Evolutionary conservation across 1,140 invertebrate genomes (phyloP).

Genomic region (Pseudachorutes palmiensis): DNA sequence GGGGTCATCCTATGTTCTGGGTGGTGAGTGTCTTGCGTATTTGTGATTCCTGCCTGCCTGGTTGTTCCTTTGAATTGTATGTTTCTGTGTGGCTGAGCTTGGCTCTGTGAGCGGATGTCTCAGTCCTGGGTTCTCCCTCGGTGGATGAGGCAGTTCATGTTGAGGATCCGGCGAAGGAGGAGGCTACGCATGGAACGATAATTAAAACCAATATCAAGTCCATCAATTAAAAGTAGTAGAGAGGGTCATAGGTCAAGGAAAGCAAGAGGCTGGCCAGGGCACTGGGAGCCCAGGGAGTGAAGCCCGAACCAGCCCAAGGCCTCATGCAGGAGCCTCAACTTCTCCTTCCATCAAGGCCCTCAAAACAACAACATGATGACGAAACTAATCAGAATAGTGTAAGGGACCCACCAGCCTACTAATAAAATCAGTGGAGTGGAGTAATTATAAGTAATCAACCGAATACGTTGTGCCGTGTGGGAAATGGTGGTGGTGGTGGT

Average conservation of each 20-base stretch:
- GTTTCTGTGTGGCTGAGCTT: conserved; percentile 4
- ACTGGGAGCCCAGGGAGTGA: conserved; percentile 22
- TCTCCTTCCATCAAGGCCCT: background rate
- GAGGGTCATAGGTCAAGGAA: too few relatives aligned
- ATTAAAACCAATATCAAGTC: background rate
- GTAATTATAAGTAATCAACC: too few relatives aligned
- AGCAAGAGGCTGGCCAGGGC: background rate
- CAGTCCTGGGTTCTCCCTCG: conserved; percentile 2
- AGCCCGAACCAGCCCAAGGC: conserved; percentile 16
- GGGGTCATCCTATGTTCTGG: too few relatives aligned
- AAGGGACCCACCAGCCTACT: background rate
- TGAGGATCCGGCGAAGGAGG: conserved; percentile 25
- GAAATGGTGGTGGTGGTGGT: too few relatives aligned
- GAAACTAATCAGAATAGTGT: background rate
- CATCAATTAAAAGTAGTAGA: too few relatives aligned
- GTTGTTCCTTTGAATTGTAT: too few relatives aligned
- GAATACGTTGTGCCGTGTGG: too few relatives aligned
- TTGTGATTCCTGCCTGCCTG: too few relatives aligned
- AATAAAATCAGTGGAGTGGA: too few relatives aligned
- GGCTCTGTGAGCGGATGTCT: conserved; percentile 7
- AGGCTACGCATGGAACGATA: conserved; percentile 6
- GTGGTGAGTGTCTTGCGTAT: too few relatives aligned
- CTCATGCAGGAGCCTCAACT: conserved; percentile 28
- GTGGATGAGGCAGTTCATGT: conserved; percentile 27
- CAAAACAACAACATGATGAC: background rate